Evolutionary conservation across 2,113 vertebrate species (phyloP).

Genomic region (Ahaetulla prasina): DNA sequence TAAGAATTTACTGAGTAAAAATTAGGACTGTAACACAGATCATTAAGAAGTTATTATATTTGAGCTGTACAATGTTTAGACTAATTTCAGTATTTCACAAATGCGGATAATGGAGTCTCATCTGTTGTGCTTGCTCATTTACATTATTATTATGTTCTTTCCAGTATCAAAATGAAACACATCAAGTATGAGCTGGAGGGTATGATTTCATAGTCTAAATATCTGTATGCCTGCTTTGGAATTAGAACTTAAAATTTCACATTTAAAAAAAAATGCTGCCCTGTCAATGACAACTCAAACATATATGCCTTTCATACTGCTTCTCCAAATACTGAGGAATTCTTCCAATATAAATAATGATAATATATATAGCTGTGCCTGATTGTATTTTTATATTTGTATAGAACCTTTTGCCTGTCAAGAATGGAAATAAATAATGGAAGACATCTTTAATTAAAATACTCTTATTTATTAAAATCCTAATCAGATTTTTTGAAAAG

Average conservation of each 20-base stretch:
- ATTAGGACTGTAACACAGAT: conserved; percentile 39
- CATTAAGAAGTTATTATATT: conserved; percentile 15
- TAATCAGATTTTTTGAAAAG: neutral
- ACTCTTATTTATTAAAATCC: neutral
- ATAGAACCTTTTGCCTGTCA: neutral
- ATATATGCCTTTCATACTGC: neutral
- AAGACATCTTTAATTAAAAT: neutral
- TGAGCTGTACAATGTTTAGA: conserved; percentile 24
- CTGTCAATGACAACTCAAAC: neutral
- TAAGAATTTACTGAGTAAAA: conserved; percentile 1
- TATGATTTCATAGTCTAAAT: conserved; percentile 24
- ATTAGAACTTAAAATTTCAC: neutral
- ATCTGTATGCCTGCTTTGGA: conserved; percentile 10
- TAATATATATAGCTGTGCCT: neutral
- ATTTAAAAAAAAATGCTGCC: neutral
- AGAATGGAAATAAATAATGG: neutral
- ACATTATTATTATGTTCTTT: conserved; percentile 22
- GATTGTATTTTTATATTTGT: no score
- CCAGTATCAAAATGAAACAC: neutral
- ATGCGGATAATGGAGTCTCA: conserved; percentile 29
- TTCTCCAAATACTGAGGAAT: neutral
- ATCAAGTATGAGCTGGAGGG: conserved; percentile 4
- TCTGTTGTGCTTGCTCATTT: conserved; percentile 37
- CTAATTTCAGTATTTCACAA: conserved; percentile 26
- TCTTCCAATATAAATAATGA: neutral